These are phyloP conservation scores for Telmatherina bonti DNA, from an alignment of 2,797 vertebrate genomes.

Conservation along the genomic window DNA sequence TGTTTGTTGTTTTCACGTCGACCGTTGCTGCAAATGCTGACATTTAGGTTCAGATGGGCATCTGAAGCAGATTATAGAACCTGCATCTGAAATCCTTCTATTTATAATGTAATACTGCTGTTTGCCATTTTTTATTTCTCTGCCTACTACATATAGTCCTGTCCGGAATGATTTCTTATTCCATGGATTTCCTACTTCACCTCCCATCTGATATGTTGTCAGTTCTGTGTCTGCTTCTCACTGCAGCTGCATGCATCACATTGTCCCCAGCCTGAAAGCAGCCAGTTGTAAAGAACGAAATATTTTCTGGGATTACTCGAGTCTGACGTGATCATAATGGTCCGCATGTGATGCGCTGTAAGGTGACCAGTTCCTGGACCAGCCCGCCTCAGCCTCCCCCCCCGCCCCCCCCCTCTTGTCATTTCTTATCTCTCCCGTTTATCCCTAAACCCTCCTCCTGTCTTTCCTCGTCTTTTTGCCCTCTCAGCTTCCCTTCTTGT, in stretches of 20 bases:
- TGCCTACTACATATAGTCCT: not conserved
- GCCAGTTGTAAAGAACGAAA: not conserved
- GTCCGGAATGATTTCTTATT: not conserved
- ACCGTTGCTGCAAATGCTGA: no score
- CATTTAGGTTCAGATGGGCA: no score
- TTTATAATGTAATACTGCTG: not conserved
- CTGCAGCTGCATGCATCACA: slow-evolving; percentile 4
- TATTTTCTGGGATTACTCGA: not conserved
- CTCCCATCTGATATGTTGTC: not conserved
- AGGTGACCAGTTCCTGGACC: slow-evolving; percentile 17
- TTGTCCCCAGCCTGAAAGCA: not conserved
- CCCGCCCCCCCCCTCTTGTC: slow-evolving; percentile 19
- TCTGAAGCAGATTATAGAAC: no score
- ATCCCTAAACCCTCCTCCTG: slow-evolving; percentile 38
- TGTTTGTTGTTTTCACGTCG: no score
- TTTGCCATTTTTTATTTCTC: not conserved
- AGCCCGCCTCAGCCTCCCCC: slow-evolving; percentile 13
- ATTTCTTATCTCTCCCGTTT: slow-evolving; percentile 47
- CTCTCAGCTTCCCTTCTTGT: slow-evolving; percentile 44
- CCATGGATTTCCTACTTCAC: not conserved
- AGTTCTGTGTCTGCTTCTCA: not conserved
- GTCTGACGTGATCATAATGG: no score
- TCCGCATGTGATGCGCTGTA: no score
- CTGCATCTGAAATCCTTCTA: not conserved
- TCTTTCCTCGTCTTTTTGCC: slow-evolving; percentile 44